phyloP scores from a whole-genome alignment of 2,888 invertebrate species.

The Masnerella sp. region DNA sequence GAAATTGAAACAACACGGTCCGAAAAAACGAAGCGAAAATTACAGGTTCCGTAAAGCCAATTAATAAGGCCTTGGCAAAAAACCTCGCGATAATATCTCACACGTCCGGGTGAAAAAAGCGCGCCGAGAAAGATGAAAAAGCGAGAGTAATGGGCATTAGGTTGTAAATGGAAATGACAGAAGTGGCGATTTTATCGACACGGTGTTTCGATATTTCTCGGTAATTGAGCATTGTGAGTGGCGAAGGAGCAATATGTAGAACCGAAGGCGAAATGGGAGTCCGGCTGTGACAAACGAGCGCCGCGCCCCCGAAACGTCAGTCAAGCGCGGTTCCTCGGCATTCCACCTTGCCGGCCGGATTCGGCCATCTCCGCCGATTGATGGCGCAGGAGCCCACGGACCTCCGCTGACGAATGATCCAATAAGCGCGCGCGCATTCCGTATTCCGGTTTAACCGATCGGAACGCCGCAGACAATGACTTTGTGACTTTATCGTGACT shows the following conservation, averaged over 20 bases:
- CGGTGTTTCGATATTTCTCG: constrained; percentile 51
- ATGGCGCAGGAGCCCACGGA: constrained; percentile 34
- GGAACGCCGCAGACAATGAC: constrained; percentile 58
- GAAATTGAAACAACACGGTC: no score
- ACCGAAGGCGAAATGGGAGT: constrained; percentile 59
- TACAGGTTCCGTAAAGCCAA: no score
- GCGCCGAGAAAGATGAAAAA: neutral
- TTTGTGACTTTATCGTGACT: constrained; percentile 60
- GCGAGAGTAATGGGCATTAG: neutral
- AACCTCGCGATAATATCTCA: no score
- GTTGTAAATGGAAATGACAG: constrained; percentile 37
- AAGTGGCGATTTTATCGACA: constrained; percentile 52
- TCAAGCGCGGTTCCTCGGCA: constrained; percentile 67
- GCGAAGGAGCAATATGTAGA: constrained; percentile 47
- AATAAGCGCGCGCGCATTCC: constrained; percentile 65
- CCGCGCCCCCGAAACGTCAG: constrained; percentile 75
- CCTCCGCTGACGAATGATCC: constrained; percentile 60
- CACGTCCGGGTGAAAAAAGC: no score
- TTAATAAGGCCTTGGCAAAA: no score
- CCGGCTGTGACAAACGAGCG: constrained; percentile 74
- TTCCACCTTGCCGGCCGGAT: constrained; percentile 67
- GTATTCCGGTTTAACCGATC: constrained; percentile 64
- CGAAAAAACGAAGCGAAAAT: no score
- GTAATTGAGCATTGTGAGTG: constrained; percentile 58
- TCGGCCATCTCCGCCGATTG: constrained; percentile 51